phyloP scores from a whole-genome alignment of 2,797 vertebrate genomes.

The Rhinoraja longicauda region DNA sequence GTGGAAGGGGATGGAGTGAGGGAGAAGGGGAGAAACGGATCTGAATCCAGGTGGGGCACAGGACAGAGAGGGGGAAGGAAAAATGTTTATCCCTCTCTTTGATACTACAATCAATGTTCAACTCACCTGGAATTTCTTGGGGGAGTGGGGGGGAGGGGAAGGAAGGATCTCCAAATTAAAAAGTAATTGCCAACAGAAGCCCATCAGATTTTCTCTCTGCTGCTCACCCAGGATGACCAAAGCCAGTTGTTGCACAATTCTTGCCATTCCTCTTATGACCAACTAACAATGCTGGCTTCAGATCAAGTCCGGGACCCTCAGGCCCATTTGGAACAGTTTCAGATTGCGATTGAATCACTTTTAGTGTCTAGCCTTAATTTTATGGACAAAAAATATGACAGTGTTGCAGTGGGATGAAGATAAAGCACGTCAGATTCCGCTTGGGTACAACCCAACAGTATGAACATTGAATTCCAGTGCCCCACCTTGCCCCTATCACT shows the following conservation, averaged over 20 bases:
- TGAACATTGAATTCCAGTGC: no score
- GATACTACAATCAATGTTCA: neutral
- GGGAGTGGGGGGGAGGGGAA: neutral
- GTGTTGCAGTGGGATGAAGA: neutral
- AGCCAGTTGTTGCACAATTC: neutral
- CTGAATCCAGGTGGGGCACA: no score
- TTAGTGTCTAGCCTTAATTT: neutral
- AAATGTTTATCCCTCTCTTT: no score
- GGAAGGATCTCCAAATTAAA: neutral
- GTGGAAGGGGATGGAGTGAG: no score
- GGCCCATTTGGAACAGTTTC: neutral
- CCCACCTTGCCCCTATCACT: no score
- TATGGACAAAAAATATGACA: neutral
- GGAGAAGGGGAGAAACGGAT: no score
- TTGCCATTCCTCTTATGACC: neutral
- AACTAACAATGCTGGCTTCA: neutral
- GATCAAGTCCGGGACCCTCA: neutral
- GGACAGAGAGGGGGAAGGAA: no score
- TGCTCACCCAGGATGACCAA: neutral
- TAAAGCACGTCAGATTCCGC: no score
- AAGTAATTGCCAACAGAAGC: neutral
- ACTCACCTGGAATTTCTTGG: neutral
- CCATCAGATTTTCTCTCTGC: neutral
- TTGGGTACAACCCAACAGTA: no score
- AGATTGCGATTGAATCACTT: neutral